Conservation (phyloP, 2,888 invertebrate species). For the Mythimna impura region DNA sequence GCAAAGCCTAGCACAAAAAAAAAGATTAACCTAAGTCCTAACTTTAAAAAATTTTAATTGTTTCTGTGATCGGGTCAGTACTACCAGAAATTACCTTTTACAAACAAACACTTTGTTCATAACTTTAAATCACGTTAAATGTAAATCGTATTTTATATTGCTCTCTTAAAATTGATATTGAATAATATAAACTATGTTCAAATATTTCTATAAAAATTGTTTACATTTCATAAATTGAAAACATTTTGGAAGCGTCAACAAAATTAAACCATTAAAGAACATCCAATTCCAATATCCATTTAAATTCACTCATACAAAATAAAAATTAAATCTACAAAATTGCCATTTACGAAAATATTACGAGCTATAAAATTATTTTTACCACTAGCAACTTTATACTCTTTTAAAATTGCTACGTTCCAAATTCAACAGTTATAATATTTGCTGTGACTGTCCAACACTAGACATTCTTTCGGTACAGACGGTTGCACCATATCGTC, state of each 20-base stretch:
- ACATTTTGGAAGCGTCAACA: neutral
- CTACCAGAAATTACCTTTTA: neutral
- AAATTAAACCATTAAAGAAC: neutral
- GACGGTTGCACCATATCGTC: slow-evolving; percentile 57
- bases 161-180: too few species aligned
- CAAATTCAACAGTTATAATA: slow-evolving; percentile 25
- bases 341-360: slow-evolving; percentile 4
- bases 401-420: slow-evolving; percentile 8
- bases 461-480: slow-evolving; percentile 57
- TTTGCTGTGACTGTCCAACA: slow-evolving; percentile 38
- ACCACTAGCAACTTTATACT: slow-evolving; percentile 7
- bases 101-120: too few species aligned
- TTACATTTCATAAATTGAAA: slow-evolving; percentile 1
- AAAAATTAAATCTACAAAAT: neutral
- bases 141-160: too few species aligned
- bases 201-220: neutral
- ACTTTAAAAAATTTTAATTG: neutral
- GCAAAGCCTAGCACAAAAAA: too few species aligned
- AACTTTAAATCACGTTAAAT: too few species aligned
- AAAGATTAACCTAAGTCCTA: too few species aligned
- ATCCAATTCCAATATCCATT: neutral
- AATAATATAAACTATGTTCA: neutral
- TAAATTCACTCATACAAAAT: neutral
- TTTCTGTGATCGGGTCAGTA: neutral
- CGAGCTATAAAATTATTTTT: slow-evolving; percentile 4